Evolutionary conservation across 64 coral and sea anemone genomes (phyloP).

Genomic region (Stichodactyla mertensii): DNA sequence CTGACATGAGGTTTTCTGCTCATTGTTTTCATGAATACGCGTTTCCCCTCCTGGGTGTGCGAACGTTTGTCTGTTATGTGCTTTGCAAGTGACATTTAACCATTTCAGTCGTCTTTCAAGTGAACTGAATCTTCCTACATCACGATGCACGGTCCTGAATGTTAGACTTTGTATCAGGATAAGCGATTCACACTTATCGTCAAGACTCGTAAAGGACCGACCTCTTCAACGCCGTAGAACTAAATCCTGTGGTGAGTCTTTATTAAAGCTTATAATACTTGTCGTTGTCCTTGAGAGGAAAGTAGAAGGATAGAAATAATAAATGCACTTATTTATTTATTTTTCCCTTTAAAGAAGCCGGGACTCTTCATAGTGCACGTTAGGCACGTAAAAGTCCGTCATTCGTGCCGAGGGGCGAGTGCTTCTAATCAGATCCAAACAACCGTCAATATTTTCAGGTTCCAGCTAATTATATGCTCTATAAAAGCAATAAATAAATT

Average conservation of each 20-base stretch:
- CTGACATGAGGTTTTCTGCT: background rate
- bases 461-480: background rate
- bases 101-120: background rate
- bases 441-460: background rate
- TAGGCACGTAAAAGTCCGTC: background rate
- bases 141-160: background rate
- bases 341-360: background rate
- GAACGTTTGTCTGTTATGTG: background rate
- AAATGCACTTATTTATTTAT: background rate
- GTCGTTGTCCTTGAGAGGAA: background rate
- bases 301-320: background rate
- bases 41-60: background rate
- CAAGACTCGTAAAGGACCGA: background rate
- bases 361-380: background rate
- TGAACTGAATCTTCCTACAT: background rate
- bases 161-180: background rate
- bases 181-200: background rate
- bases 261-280: background rate
- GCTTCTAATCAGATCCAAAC: background rate
- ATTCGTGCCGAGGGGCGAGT: background rate
- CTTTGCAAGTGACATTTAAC: background rate
- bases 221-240: background rate
- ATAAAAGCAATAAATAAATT: background rate
- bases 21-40: background rate
- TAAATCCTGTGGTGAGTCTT: background rate